Evolutionary conservation across 2,888 invertebrate genomes (phyloP).

Genomic region (Drosophila mayaguana): DNA sequence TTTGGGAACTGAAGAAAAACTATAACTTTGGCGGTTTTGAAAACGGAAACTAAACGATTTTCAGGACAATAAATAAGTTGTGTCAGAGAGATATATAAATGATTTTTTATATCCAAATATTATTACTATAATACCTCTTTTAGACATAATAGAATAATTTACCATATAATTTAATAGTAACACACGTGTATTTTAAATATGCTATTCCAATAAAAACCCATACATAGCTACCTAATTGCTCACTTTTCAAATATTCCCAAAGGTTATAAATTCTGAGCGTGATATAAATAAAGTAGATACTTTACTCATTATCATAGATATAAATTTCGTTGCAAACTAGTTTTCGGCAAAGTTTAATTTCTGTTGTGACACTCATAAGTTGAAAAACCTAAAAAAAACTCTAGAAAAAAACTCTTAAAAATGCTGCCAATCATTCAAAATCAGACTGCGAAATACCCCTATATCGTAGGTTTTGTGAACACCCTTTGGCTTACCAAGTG

Average conservation of each 20-base stretch:
- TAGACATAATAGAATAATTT: too few relatives aligned
- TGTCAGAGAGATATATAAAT: too few relatives aligned
- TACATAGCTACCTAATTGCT: conserved; percentile 4
- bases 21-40: too few relatives aligned
- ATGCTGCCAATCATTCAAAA: conserved; percentile 35
- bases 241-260: conserved; percentile 1
- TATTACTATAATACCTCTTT: too few relatives aligned
- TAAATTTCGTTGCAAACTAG: background rate
- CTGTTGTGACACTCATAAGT: conserved; percentile 72
- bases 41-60: too few relatives aligned
- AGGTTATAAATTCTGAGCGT: conserved; percentile 28
- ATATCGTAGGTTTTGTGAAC: conserved; percentile 5
- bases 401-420: conserved; percentile 24
- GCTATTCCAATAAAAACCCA: background rate
- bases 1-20: too few relatives aligned
- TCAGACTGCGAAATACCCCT: conserved; percentile 14
- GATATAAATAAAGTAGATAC: conserved; percentile 7
- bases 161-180: too few relatives aligned
- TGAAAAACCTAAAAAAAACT: conserved; percentile 26
- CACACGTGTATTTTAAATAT: background rate
- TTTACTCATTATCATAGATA: background rate
- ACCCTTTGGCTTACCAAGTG: conserved; percentile 64
- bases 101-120: too few relatives aligned
- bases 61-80: too few relatives aligned
- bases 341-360: conserved; percentile 46